phyloP scores from a whole-genome alignment of 2,888 invertebrate species.

The Perithous albicinctus region DNA sequence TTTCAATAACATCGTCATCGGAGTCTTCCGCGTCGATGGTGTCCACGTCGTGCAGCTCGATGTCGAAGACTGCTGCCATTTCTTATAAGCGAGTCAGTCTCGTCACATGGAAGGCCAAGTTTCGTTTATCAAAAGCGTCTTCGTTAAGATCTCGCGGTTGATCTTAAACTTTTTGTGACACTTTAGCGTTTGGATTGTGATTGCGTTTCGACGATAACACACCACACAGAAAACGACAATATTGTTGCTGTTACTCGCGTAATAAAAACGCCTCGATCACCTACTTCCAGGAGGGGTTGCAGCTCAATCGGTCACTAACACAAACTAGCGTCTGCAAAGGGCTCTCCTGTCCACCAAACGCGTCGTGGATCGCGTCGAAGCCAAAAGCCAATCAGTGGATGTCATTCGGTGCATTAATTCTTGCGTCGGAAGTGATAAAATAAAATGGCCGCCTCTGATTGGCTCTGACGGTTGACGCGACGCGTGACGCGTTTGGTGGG shows the following conservation, averaged over 20 bases:
- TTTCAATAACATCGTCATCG: constrained; percentile 95
- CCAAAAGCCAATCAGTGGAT: too few species aligned
- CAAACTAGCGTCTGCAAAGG: constrained; percentile 3
- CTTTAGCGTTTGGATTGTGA: background rate
- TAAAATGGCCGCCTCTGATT: too few species aligned
- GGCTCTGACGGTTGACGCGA: too few species aligned
- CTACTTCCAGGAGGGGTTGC: constrained; percentile 43
- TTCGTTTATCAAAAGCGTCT: background rate
- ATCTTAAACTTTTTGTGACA: background rate
- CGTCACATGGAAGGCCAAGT: constrained; percentile 59
- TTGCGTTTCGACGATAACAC: constrained; percentile 43
- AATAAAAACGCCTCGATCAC: constrained; percentile 62
- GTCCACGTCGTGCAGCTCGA: constrained; percentile 92
- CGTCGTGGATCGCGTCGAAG: too few species aligned
- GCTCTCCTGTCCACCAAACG: too few species aligned
- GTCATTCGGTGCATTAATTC: too few species aligned
- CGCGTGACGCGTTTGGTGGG: too few species aligned
- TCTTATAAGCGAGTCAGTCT: constrained; percentile 47
- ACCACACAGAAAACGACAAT: constrained; percentile 50
- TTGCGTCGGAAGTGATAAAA: too few species aligned
- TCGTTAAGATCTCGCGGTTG: background rate
- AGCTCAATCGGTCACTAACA: constrained; percentile 18
- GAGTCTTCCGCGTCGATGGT: constrained; percentile 90
- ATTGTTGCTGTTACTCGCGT: constrained; percentile 59
- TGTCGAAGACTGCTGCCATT: constrained; percentile 96